These are phyloP conservation scores for Daboia siamensis DNA, from an alignment of 2,113 vertebrate species.

Conservation along the genomic window DNA sequence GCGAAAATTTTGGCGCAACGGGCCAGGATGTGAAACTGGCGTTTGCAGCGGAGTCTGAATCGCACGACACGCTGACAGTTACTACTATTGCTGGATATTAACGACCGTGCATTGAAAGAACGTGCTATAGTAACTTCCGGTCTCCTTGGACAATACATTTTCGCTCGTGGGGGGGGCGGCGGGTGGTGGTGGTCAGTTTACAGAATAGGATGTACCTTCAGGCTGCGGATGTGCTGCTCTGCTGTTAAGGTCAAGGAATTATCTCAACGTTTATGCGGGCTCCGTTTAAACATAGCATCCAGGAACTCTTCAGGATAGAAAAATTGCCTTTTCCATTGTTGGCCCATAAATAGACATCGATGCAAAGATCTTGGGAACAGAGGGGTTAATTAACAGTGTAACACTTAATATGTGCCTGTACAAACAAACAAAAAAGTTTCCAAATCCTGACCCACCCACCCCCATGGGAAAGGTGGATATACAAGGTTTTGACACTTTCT, in stretches of 20 bases:
- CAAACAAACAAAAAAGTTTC: neutral
- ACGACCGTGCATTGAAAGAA: neutral
- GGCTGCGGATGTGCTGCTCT: neutral
- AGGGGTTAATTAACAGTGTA: neutral
- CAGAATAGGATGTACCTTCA: neutral
- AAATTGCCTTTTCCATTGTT: neutral
- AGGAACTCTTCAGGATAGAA: neutral
- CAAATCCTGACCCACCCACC: neutral
- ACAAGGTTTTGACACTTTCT: neutral
- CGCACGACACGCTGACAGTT: neutral
- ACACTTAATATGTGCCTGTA: neutral
- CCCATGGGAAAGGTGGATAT: neutral
- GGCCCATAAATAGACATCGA: neutral
- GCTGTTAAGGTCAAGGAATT: neutral
- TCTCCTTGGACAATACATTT: neutral
- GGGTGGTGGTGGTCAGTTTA: neutral
- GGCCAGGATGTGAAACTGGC: neutral
- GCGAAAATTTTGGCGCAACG: neutral
- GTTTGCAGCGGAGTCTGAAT: neutral
- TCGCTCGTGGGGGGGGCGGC: too few relatives aligned
- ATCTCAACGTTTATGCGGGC: too few relatives aligned
- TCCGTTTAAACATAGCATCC: neutral
- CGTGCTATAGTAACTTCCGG: neutral
- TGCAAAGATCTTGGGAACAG: neutral
- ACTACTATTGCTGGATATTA: neutral